Base-by-base conservation (phyloP, 2,113 vertebrate genomes). In the Syrrhaptes paradoxus region DNA sequence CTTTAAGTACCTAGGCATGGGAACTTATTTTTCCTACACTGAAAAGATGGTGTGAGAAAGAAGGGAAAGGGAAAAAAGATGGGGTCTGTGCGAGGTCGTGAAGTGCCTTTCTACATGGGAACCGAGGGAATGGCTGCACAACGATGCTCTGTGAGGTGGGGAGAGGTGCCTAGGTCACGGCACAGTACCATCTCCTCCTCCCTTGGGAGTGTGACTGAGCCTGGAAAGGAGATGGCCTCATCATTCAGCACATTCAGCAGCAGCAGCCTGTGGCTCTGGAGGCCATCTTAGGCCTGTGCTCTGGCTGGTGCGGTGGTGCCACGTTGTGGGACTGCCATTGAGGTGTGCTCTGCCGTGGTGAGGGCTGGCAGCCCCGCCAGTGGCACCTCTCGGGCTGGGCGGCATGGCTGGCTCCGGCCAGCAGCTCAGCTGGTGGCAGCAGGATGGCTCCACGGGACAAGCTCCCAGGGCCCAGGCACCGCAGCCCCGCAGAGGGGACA, bases 1-100 rank as follows among this genome's bases (percentile, higher is more conserved):
- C 85, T 93, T 7, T 24, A 76, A 92, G 90, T 90, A 96, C 89
- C 88, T 93, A 82, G 83, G 95, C 94, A 91, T 89, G 93, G 96
- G 96, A 97, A 97, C 87, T 21, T 89, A 15, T 94, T 96, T 91
- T 84, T 85, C 89, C 89, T 89, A 31, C 26, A 9, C 62, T 94
- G 90, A 95, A 95, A 96, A 88, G 75, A 73, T 38, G 54, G 80
- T 11, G 73, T 82, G 96, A 86, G 79, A 86, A 62, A 85, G 63
- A 81, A 89, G 34, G n/a, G n/a, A 71, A 76, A 87, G 62, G 36
- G 20, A 94, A 43, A 85, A 94, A 95, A 84, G 90, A 94, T 45
- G 52, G 29, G 55, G 71, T 58, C 70, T 68, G 71, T 67, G 76
- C 4, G 12, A 59, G 74, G 85, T 84, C 4, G 17, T 9, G 67